Evolutionary conservation across 2,888 invertebrate genomes (phyloP).

Genomic region (Seira musarum): DNA sequence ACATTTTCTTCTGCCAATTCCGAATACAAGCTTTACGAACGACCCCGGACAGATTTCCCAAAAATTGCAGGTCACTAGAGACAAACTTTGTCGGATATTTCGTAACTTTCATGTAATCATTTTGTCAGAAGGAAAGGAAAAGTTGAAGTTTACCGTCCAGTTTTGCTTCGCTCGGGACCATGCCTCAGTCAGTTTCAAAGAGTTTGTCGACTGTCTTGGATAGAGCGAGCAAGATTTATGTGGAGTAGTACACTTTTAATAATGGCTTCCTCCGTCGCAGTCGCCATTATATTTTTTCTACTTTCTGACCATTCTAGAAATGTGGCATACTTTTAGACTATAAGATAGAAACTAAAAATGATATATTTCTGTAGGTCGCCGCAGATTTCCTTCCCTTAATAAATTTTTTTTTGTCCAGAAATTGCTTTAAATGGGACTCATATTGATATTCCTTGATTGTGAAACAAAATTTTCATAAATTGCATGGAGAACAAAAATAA

Average conservation of each 20-base stretch:
- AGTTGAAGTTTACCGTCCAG: not conserved
- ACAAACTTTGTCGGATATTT: not conserved
- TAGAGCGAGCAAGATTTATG: conserved; percentile 46
- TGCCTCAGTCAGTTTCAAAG: not conserved
- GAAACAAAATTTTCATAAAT: too few relatives aligned
- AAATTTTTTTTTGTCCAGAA: too few relatives aligned
- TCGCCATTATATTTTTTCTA: conserved; percentile 26
- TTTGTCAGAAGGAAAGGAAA: conserved; percentile 7
- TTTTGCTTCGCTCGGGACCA: not conserved
- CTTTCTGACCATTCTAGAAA: conserved; percentile 4
- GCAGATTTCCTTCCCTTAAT: conserved; percentile 3
- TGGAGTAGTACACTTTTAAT: conserved; percentile 25
- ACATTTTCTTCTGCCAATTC: too few relatives aligned
- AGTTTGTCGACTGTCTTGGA: conserved; percentile 18
- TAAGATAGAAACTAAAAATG: conserved; percentile 38
- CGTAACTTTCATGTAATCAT: conserved; percentile 14
- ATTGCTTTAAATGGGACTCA: too few relatives aligned
- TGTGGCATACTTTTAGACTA: conserved; percentile 34
- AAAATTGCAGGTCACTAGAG: conserved; percentile 12
- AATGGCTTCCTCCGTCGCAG: not conserved
- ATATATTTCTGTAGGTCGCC: conserved; percentile 44
- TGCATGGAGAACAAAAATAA: too few relatives aligned
- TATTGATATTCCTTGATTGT: too few relatives aligned
- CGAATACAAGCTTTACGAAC: too few relatives aligned
- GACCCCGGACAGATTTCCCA: not conserved